Base-by-base conservation (phyloP, 2,797 vertebrate genomes). In the Rhyacichthys aspro region DNA sequence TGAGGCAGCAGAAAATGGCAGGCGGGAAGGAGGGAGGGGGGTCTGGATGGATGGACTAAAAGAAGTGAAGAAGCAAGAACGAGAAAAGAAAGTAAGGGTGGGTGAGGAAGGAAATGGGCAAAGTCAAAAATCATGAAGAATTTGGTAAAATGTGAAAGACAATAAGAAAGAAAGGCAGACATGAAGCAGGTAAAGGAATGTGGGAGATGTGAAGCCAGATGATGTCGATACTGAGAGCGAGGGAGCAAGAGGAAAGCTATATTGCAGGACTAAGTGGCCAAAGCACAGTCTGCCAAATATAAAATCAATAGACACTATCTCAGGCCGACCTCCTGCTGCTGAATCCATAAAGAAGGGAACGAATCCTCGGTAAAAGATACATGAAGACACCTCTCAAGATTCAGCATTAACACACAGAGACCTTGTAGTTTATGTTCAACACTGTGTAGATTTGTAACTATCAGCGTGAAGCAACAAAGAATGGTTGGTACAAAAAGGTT, bases 231-330 rank as follows among this genome's bases (percentile, higher is more conserved):
- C 43, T 47, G 28, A 41, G 11, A 53, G 47, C 14, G 53, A 36
- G 33, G 23, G 52, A 45, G 79, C 23, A 28, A 45, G 42, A 17
- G 45, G 68, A 47, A 50, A 72, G 67, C 78, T 73, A 80, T 81
- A 85, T 79, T 67, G 82, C 79, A 81, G 71, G 78, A 79, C 86
- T 88, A 88, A 91, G 88, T 87, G 85, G 82, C 74, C 70, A 17
- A 53, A 72, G 83, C 63, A 11, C 67, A 73, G 85, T 59, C 73
- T 89, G 86, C 89, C 90, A 92, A 91, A 92, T 90, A 86, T 89
- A 91, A 91, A 91, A 92, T 92, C 91, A 90, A 92, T 92, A 92
- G 76, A 83, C 90, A 86, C 85, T 81, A 88, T 90, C 88, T 86
- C 85, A 86, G 88, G 86, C 77, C 59, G 61, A 76, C 84, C 82